Base-by-base conservation (phyloP, 2,888 invertebrate species). In the Nomada fucata region DNA sequence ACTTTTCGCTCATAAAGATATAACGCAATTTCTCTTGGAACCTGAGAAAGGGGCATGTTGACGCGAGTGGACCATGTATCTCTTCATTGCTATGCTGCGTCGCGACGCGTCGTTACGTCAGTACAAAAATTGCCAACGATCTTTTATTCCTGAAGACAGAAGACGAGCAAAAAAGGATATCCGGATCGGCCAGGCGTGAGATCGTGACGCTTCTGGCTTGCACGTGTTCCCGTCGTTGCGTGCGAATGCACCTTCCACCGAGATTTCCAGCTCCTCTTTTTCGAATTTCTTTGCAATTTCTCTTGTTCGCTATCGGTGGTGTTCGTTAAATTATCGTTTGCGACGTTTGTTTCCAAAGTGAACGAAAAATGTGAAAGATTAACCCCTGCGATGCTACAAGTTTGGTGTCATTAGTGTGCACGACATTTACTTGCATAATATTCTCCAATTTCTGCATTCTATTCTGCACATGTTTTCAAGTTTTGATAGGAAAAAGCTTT, bases 181-280 rank as follows among this genome's bases (percentile, higher is more conserved):
- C 77, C 82, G 79, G 76, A 73, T 82, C 73, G 63, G 53, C 75
- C 52, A 59, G 50, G 76, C 79, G 82, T 76, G 79, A 79, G 84
- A 86, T 76, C 64, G 69, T 69, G 23, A 57, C 65, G 69, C 77
- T 84, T 69, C 61, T 86, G 86, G 69, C 76, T 64, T 57, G 64
- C 86, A 86, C 60, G 79, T 84, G 86, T 74, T 50, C 61, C 50
- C 18, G 59, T 53, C 67, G 52, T 18, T 23, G 69, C 60, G 69
- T 70, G 79, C 20, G 68, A 79, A 69, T 69, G 65, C 61, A 44
- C 65, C 53, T 52, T 65, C 23, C 11, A 2, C 1, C 42, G 52
- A 42, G 42, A n/a, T 52, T 50, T 59, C 42, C 7, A 65, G 10
- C 29, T 47, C 13, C 1, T 2, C 53, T 36, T 20, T 36, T 47